Percentiles rank a stretch among this genome's conserved stretches.
These are phyloP conservation scores for Hylia prasina DNA, from an alignment of 2,113 vertebrate genomes.

Conservation along the genomic window DNA sequence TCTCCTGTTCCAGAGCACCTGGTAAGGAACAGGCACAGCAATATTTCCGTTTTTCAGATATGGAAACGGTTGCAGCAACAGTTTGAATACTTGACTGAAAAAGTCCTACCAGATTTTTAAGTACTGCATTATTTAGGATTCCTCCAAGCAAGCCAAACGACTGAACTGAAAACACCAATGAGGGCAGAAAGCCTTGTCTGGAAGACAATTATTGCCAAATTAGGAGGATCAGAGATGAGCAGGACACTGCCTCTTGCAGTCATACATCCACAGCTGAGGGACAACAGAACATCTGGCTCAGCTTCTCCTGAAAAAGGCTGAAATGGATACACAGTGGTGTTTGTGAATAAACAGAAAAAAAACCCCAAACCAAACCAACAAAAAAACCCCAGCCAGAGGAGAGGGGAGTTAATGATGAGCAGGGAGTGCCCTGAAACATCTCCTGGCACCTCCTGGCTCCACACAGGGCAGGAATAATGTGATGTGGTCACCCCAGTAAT, in stretches of 20 bases:
- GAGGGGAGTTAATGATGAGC: fast-evolving
- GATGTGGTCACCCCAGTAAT: neutral
- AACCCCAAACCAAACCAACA: neutral
- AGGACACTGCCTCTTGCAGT: neutral
- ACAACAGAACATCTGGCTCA: neutral
- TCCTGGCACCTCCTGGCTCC: neutral
- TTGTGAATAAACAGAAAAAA: neutral
- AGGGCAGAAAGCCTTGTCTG: neutral
- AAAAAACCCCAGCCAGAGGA: fast-evolving
- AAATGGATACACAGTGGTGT: neutral
- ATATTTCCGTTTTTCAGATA: neutral
- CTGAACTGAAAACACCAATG: neutral
- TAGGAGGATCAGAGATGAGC: neutral
- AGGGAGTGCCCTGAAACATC: neutral
- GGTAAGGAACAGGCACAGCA: neutral
- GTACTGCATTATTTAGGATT: neutral
- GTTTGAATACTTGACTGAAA: neutral
- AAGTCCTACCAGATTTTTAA: neutral
- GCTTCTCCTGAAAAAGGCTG: neutral
- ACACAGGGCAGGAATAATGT: neutral
- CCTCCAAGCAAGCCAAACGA: neutral
- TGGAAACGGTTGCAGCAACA: neutral
- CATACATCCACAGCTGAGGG: neutral
- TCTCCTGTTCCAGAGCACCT: neutral
- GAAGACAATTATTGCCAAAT: neutral